Percentiles rank a stretch among this genome's conserved stretches.
phyloP scores from a whole-genome alignment of 2,113 vertebrate species.

The Notothenia rossii region DNA sequence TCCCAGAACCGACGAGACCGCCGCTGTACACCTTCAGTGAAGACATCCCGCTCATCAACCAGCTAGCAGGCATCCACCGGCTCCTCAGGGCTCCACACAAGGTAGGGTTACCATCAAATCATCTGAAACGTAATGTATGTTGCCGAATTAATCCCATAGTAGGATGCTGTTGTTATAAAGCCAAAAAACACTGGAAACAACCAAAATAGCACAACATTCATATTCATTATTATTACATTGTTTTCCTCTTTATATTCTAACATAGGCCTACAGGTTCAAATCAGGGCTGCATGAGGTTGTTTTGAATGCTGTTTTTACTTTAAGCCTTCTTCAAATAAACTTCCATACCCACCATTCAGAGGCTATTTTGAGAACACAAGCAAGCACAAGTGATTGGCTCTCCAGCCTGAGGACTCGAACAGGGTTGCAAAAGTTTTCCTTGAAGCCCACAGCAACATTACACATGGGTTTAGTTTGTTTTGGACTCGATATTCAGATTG shows the following conservation, averaged over 20 bases:
- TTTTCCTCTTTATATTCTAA: background rate
- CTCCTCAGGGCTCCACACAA: conserved; percentile 93
- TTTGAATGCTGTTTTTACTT: conserved; percentile 33
- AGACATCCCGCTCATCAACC: conserved; percentile 92
- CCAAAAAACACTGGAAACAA: background rate
- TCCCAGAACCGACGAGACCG: conserved; percentile 92
- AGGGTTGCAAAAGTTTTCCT: conserved; percentile 46
- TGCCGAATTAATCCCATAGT: too few species aligned
- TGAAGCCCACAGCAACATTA: conserved; percentile 33
- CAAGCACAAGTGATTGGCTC: conserved; percentile 40
- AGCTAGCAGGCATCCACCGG: conserved; percentile 91
- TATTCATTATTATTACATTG: background rate
- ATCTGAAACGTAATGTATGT: too few species aligned
- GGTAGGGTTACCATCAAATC: conserved; percentile 77
- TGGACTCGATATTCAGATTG: conserved; percentile 2
- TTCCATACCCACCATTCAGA: conserved; percentile 54
- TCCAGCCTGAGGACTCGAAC: conserved; percentile 36
- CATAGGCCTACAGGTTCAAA: background rate
- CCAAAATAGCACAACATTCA: too few species aligned
- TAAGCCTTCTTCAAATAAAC: conserved; percentile 50
- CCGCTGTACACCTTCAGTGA: conserved; percentile 92
- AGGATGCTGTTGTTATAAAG: too few species aligned
- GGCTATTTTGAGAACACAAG: conserved; percentile 71
- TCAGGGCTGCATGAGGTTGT: background rate
- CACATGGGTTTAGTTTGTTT: conserved; percentile 23